Evolutionary conservation across 2,888 invertebrate genomes (phyloP), one percentile per base, ranked within the genome.

Genomic region (Epirrhoe alternata): DNA sequence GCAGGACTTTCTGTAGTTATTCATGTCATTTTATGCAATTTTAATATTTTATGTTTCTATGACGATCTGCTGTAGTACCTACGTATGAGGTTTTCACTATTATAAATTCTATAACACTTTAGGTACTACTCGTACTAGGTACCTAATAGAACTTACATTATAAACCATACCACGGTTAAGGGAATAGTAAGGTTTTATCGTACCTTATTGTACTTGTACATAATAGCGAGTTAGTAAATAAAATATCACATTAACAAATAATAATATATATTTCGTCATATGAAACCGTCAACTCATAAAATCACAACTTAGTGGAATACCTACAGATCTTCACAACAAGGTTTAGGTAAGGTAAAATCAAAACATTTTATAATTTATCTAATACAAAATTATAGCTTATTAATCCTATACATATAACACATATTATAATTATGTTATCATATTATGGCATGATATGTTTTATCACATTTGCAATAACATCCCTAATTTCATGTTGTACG

Each of bases 401-500:
- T 70, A 69, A 70, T 74, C 52, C 60, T 76, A 57, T 17, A 50
- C 57, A 61, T 60, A 58, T 31, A 64, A 57, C 51, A 64, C 57
- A 57, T 61, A 65, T 66, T 69, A 66, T 70, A 55, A 77, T 72
- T 74, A 71, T 76, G 72, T 73, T 72, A 76, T 78, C 76, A 78
- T 80, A 57, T 59, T 77, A 80, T 78, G 61, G 78, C 82, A 84
- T 86, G 88, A 88, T 88, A 89, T 89, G 88, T 87, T 77, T 77
- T 71, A 82, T 84, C 81, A 84, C 80, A 82, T 80, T 77, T 75
- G 74, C 73, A 77, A 70, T 72, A 74, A 74, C 67, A 70, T 82
- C 77, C 81, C 79, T 81, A 79, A 74, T 69, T 74, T 71, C 56
- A 61, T 70, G 61, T 71, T 70, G 52, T 69, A 67, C 42, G 12